Percentiles rank a stretch among this genome's conserved stretches.
Evolutionary conservation across 2,888 invertebrate species (phyloP).

Genomic region (Scrobipalpa atriplicella): DNA sequence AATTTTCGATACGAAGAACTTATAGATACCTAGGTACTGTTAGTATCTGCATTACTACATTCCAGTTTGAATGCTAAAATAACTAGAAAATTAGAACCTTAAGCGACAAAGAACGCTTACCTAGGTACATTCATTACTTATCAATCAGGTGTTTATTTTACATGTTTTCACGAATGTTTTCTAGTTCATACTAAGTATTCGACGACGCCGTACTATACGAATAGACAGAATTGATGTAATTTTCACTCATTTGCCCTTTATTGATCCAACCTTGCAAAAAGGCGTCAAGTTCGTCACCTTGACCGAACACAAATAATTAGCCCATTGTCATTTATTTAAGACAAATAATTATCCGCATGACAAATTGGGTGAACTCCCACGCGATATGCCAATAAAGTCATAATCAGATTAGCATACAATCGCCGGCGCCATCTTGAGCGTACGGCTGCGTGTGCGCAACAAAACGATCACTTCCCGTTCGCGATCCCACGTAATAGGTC

Average conservation of each 20-base stretch:
- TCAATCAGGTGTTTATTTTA: no score
- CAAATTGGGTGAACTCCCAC: slow-evolving; percentile 58
- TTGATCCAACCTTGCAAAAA: background rate
- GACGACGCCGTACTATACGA: no score
- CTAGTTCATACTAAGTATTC: no score
- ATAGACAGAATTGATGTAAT: background rate
- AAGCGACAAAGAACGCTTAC: no score
- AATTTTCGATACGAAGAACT: no score
- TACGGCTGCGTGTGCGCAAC: slow-evolving; percentile 58
- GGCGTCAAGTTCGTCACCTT: background rate
- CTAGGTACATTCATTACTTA: no score
- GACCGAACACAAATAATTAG: slow-evolving; percentile 5
- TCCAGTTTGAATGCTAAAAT: no score
- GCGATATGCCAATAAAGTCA: slow-evolving; percentile 61
- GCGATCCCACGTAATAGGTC: slow-evolving; percentile 33
- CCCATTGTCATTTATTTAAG: background rate
- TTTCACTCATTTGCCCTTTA: background rate
- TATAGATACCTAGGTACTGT: no score
- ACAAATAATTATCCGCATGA: slow-evolving; percentile 28
- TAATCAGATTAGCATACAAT: slow-evolving; percentile 72
- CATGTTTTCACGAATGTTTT: no score
- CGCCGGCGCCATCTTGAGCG: slow-evolving; percentile 51
- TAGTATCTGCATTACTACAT: no score
- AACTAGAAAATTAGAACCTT: no score
- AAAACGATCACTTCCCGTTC: slow-evolving; percentile 64